Conservation (phyloP, 1,140 invertebrate genomes). For the Hydropsyche tenuis region DNA sequence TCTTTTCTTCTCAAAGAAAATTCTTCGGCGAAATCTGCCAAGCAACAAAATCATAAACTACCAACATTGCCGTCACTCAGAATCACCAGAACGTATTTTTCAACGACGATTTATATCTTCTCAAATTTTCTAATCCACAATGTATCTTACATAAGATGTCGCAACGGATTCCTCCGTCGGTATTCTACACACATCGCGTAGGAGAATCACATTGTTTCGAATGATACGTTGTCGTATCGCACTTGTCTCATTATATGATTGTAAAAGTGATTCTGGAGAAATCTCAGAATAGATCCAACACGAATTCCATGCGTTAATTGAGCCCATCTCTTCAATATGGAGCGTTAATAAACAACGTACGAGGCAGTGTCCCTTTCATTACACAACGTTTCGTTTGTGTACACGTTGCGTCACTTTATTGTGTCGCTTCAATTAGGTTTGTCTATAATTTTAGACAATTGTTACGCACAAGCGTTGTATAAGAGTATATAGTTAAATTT, state of each 20-base stretch:
- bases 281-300: too few species aligned
- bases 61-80: background rate
- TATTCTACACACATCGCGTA: background rate
- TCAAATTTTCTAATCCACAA: too few species aligned
- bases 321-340: too few species aligned
- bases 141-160: constrained; percentile 1
- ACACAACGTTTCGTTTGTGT: background rate
- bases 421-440: background rate
- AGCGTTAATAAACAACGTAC: too few species aligned
- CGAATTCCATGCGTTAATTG: too few species aligned
- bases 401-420: constrained; percentile 14
- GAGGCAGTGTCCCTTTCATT: background rate
- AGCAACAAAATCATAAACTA: too few species aligned
- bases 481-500: constrained; percentile 13
- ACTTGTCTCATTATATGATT: too few species aligned
- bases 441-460: background rate
- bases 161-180: constrained; percentile 1
- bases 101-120: background rate
- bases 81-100: too few species aligned
- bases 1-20: too few species aligned
- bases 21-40: too few species aligned
- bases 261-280: too few species aligned
- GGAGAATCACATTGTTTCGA: constrained; percentile 9
- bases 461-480: background rate
- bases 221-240: background rate